These are phyloP conservation scores for Drosophila lacicola DNA, from an alignment of 2,888 invertebrate species.

Conservation along the genomic window DNA sequence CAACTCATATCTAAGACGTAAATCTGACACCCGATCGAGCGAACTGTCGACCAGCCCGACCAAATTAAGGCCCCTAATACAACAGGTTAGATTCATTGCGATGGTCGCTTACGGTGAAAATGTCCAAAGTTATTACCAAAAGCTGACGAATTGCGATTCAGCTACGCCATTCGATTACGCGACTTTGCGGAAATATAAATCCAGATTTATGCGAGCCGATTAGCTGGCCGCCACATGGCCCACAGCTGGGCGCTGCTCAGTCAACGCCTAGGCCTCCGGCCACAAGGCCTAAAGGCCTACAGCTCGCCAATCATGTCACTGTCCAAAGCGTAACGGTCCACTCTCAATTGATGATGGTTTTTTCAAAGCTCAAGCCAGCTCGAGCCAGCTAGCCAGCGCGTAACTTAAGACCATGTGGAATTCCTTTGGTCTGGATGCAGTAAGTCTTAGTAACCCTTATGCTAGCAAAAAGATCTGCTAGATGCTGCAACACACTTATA, in stretches of 20 bases:
- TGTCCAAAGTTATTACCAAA: constrained; percentile 79
- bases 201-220: constrained; percentile 54
- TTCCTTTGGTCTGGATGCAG: constrained; percentile 2
- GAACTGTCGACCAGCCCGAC: background rate
- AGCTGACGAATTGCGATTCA: constrained; percentile 79
- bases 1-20: constrained; percentile 56
- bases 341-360: constrained; percentile 65
- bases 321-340: constrained; percentile 66
- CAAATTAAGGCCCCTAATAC: constrained; percentile 40
- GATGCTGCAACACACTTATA: no score
- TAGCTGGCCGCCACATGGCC: constrained; percentile 40
- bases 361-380: constrained; percentile 8
- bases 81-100: constrained; percentile 73
- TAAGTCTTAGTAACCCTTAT: constrained; percentile 1
- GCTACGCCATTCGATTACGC: constrained; percentile 56
- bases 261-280: constrained; percentile 33
- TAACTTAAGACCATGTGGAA: constrained; percentile 46
- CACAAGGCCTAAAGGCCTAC: constrained; percentile 9
- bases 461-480: background rate
- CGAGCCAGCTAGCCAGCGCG: constrained; percentile 27
- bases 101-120: constrained; percentile 66
- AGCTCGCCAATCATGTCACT: constrained; percentile 72
- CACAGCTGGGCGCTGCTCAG: constrained; percentile 22
- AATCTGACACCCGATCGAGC: constrained; percentile 46
- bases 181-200: constrained; percentile 66